Evolutionary conservation across 2,888 invertebrate species (phyloP).

Genomic region (Agriopis marginaria): DNA sequence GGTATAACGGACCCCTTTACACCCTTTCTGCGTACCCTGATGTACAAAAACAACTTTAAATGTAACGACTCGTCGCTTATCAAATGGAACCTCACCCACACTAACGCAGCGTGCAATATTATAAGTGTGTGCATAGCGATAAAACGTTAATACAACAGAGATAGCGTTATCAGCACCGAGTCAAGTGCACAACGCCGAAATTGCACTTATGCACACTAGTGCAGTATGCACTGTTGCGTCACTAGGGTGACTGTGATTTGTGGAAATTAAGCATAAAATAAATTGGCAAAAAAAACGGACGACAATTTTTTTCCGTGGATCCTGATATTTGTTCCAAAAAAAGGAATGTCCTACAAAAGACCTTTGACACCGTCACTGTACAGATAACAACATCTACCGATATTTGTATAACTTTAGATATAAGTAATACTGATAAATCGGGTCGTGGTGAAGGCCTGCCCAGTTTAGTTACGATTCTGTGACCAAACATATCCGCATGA

Average conservation of each 20-base stretch:
- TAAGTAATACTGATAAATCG: slow-evolving; percentile 13
- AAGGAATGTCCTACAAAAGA: background rate
- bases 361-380: background rate
- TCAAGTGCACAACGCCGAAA: slow-evolving; percentile 34
- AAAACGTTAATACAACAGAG: slow-evolving; percentile 14
- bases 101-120: background rate
- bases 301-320: too few relatives aligned
- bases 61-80: slow-evolving; percentile 1
- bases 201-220: slow-evolving; percentile 16
- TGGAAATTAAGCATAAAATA: background rate
- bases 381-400: background rate
- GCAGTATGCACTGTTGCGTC: slow-evolving; percentile 4
- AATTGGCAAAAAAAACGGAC: background rate
- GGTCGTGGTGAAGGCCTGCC: slow-evolving; percentile 21
- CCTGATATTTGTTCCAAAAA: too few relatives aligned
- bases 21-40: too few relatives aligned
- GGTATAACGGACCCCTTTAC: too few relatives aligned
- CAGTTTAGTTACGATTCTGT: background rate
- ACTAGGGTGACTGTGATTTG: slow-evolving; percentile 3
- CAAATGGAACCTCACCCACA: background rate
- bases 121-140: slow-evolving; percentile 15
- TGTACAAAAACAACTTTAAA: background rate
- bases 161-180: slow-evolving; percentile 20
- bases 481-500: slow-evolving; percentile 23
- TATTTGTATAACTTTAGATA: slow-evolving; percentile 8